Conservation (phyloP, 30 jellyfish, hydroid and myxozoan genomes). For the Cassiopea andromeda region DNA sequence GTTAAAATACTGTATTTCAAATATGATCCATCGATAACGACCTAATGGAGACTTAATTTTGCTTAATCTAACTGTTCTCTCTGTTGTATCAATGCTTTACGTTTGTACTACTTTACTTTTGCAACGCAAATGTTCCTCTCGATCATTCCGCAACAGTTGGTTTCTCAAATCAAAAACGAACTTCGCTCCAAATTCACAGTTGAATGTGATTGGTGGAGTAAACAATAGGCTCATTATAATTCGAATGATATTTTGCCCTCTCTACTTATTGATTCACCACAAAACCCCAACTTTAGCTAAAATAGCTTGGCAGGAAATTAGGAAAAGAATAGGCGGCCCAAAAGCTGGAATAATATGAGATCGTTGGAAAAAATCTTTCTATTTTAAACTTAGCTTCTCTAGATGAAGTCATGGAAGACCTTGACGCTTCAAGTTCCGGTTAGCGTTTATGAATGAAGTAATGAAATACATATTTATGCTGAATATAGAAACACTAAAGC, state of each 20-base stretch:
- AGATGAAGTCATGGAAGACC: too few species aligned
- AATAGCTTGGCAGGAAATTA: too few species aligned
- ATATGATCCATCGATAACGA: neutral
- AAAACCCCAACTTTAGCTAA: too few species aligned
- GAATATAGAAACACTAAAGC: too few species aligned
- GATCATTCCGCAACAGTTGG: constrained; percentile 14
- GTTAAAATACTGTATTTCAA: neutral
- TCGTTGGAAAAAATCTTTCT: too few species aligned
- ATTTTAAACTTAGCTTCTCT: too few species aligned
- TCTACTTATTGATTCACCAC: neutral
- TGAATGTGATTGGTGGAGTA: constrained; percentile 44
- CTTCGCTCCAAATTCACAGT: constrained; percentile 76
- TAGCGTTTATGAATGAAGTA: too few species aligned
- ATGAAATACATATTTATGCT: too few species aligned
- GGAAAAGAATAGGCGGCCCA: too few species aligned
- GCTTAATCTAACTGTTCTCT: neutral
- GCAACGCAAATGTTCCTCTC: neutral
- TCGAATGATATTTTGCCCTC: neutral
- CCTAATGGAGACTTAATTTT: neutral
- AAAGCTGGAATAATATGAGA: too few species aligned
- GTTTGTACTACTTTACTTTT: neutral
- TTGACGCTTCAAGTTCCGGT: too few species aligned
- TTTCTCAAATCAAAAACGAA: constrained; percentile 57
- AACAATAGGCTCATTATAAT: constrained; percentile 14
- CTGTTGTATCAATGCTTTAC: neutral